phyloP scores from a whole-genome alignment of 1,140 invertebrate species.

The Chlorops oryzae region DNA sequence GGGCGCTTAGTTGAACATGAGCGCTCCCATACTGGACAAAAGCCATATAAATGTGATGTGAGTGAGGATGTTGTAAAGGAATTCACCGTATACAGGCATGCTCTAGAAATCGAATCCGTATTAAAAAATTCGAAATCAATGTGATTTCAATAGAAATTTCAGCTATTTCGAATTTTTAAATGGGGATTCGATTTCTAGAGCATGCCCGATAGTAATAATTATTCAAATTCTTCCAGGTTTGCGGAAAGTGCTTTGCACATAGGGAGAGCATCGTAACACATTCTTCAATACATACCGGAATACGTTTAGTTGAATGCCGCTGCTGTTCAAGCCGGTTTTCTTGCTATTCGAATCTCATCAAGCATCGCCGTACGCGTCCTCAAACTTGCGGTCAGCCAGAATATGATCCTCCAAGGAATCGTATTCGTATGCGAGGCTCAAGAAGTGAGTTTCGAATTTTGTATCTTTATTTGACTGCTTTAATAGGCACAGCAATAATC shows the following conservation, averaged over 20 bases:
- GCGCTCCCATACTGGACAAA: conserved; percentile 50
- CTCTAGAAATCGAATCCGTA: no score
- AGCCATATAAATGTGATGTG: conserved; percentile 52
- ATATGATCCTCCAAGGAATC: conserved; percentile 24
- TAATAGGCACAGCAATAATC: not conserved
- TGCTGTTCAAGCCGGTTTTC: conserved; percentile 46
- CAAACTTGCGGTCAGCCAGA: conserved; percentile 44
- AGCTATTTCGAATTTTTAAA: no score
- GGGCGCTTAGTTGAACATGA: conserved; percentile 41
- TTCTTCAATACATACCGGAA: conserved; percentile 43
- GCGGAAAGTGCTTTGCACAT: conserved; percentile 50
- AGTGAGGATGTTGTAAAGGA: no score
- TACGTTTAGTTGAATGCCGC: conserved; percentile 47
- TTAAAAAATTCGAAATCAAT: no score
- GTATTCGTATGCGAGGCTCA: conserved; percentile 9
- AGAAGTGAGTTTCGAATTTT: conserved; percentile 17
- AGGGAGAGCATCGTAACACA: conserved; percentile 47
- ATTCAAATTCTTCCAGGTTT: conserved; percentile 31
- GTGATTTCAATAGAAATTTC: no score
- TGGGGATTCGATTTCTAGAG: no score
- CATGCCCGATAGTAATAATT: not conserved
- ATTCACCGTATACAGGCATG: no score
- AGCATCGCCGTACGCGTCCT: conserved; percentile 46
- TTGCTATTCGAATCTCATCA: conserved; percentile 47
- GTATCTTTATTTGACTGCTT: not conserved